Evolutionary conservation across 2,113 vertebrate species (phyloP).

Genomic region (Apus apus): DNA sequence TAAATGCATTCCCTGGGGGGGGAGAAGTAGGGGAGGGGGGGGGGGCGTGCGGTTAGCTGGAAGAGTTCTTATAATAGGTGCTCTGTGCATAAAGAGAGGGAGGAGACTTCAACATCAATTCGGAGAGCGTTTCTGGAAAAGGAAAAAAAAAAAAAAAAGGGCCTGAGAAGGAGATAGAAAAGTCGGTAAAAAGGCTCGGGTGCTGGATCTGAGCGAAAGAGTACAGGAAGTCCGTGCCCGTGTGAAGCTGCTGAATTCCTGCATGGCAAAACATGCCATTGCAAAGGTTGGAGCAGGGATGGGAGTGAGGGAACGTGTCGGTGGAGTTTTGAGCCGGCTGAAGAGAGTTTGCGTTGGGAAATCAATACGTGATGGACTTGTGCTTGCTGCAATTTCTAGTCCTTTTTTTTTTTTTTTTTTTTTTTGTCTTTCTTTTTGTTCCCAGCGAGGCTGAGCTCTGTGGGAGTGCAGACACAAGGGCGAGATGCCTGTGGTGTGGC

Average conservation of each 20-base stretch:
- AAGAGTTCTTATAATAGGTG: conserved; percentile 39
- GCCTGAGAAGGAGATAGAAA: neutral
- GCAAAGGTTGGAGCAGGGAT: neutral
- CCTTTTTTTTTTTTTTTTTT: neutral
- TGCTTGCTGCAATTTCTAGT: neutral
- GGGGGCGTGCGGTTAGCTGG: neutral
- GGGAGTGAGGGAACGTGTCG: neutral
- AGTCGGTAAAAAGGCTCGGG: neutral
- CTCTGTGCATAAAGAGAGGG: conserved; percentile 35
- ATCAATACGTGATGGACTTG: neutral
- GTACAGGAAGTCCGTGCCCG: neutral
- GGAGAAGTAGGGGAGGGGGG: too few relatives aligned
- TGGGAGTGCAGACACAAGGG: conserved; percentile 65
- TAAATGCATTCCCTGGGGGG: neutral
- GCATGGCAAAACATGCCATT: neutral
- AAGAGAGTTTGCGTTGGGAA: neutral
- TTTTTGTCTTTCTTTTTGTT: neutral
- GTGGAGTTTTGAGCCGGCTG: neutral
- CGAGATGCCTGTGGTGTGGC: conserved; percentile 98
- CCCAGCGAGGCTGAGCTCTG: conserved; percentile 72
- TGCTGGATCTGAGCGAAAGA: neutral
- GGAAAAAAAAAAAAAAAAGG: neutral
- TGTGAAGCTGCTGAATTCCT: conserved; percentile 1
- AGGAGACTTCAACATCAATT: conserved; percentile 12
- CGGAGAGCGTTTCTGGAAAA: neutral